Evolutionary conservation across 2,888 invertebrate genomes (phyloP).

Genomic region (Ommatoiulus sabulosus): DNA sequence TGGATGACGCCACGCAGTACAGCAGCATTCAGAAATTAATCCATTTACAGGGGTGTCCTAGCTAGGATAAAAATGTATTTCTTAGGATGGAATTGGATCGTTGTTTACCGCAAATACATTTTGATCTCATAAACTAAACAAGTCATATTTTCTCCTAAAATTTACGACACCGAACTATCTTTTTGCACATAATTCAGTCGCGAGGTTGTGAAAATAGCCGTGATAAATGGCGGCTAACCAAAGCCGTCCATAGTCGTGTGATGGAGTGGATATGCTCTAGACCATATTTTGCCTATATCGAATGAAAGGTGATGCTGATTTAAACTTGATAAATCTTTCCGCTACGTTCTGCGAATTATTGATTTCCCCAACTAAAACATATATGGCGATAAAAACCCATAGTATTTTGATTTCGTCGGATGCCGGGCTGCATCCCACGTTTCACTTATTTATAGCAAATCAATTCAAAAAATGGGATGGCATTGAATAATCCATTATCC

Average conservation of each 20-base stretch:
- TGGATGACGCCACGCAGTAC: not conserved
- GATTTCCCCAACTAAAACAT: conserved; percentile 39
- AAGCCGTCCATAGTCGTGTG: not conserved
- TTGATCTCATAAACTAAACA: conserved; percentile 4
- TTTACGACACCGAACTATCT: not conserved
- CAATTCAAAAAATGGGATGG: conserved; percentile 36
- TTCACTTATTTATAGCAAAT: conserved; percentile 1
- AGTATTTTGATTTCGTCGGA: not conserved
- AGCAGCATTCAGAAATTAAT: not conserved
- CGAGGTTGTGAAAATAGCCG: conserved; percentile 25
- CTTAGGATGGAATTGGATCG: not conserved
- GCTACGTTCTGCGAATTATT: conserved; percentile 23
- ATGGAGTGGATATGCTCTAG: not conserved
- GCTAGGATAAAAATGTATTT: not conserved
- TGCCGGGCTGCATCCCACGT: not conserved
- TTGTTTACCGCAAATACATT: not conserved
- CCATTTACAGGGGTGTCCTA: not conserved
- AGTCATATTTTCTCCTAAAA: not conserved
- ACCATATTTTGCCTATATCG: conserved; percentile 29
- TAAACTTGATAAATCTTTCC: conserved; percentile 47
- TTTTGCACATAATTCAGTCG: conserved; percentile 33
- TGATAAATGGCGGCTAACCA: conserved; percentile 31
- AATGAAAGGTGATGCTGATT: conserved; percentile 30
- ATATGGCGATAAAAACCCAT: not conserved
- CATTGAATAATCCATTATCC: conserved; percentile 31